Evolutionary conservation across 2,113 vertebrate species (phyloP).

Genomic region (Scomber colias): DNA sequence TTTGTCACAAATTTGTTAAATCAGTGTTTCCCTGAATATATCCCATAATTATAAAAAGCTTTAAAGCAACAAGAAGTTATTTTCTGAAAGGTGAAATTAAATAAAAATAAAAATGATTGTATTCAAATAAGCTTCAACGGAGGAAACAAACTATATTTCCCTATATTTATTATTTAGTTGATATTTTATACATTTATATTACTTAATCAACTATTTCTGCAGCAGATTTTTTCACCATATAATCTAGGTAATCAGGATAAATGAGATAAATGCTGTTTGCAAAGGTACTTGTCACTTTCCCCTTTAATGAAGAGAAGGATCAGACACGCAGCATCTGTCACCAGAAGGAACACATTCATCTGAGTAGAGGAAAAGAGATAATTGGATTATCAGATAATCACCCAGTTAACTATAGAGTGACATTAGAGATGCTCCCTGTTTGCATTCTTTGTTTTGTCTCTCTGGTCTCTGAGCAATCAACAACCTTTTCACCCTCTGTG

Average conservation of each 20-base stretch:
- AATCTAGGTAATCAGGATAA: background rate
- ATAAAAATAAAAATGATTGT: too few relatives aligned
- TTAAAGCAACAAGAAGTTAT: too few relatives aligned
- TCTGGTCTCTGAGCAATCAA: conserved; percentile 26
- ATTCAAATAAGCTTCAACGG: too few relatives aligned
- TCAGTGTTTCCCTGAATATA: too few relatives aligned
- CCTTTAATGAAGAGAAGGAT: background rate
- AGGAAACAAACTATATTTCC: too few relatives aligned
- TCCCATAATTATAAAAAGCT: too few relatives aligned
- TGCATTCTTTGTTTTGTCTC: conserved; percentile 56
- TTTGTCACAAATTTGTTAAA: too few relatives aligned
- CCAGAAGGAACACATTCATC: conserved; percentile 32
- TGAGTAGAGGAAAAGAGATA: conserved; percentile 29
- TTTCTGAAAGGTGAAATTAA: too few relatives aligned
- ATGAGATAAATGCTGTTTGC: background rate
- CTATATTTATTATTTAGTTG: too few relatives aligned
- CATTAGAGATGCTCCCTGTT: conserved; percentile 40
- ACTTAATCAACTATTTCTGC: too few relatives aligned
- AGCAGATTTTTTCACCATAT: background rate
- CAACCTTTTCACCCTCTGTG: conserved; percentile 13
- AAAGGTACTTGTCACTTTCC: background rate
- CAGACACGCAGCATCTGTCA: conserved; percentile 29
- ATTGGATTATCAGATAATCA: conserved; percentile 60
- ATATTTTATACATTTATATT: too few relatives aligned
- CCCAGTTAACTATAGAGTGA: conserved; percentile 16